These are phyloP conservation scores for Polydesmus complanatus DNA, from an alignment of 2,888 invertebrate genomes.

Conservation along the genomic window DNA sequence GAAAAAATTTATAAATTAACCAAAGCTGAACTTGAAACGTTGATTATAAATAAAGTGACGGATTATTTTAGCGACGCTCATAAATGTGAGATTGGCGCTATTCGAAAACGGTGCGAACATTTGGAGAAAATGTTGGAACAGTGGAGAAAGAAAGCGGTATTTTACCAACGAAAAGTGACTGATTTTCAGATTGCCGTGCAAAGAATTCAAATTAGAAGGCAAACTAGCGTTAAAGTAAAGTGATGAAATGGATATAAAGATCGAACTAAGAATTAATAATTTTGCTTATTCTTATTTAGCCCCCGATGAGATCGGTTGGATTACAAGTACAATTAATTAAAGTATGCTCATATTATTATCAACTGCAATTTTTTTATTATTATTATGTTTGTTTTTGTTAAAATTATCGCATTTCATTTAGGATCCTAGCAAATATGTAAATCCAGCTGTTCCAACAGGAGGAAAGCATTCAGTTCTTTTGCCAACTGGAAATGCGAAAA, in stretches of 20 bases:
- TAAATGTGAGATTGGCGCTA: slow-evolving; percentile 8
- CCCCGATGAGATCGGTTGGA: slow-evolving; percentile 13
- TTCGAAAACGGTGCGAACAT: slow-evolving; percentile 8
- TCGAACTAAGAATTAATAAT: no score
- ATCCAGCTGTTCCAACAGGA: background rate
- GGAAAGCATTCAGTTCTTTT: background rate
- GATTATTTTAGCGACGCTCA: slow-evolving; percentile 10
- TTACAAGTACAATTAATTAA: slow-evolving; percentile 10
- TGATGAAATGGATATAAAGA: no score
- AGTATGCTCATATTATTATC: no score
- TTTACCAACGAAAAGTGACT: slow-evolving; percentile 13
- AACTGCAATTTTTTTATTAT: no score
- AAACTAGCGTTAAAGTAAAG: background rate
- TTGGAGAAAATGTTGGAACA: slow-evolving; percentile 7
- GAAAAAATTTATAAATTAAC: slow-evolving; percentile 6
- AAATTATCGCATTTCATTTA: background rate
- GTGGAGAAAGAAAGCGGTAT: slow-evolving; percentile 9
- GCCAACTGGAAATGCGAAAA: background rate
- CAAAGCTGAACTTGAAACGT: slow-evolving; percentile 12
- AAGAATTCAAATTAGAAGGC: background rate
- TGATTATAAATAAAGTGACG: slow-evolving; percentile 8
- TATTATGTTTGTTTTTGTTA: background rate
- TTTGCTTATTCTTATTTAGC: slow-evolving; percentile 4
- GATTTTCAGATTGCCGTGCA: slow-evolving; percentile 9
- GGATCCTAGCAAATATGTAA: background rate